Evolutionary conservation across 1,140 invertebrate species (phyloP), one percentile per base, ranked within the genome.

Genomic region (Lasioglossum albipes): DNA sequence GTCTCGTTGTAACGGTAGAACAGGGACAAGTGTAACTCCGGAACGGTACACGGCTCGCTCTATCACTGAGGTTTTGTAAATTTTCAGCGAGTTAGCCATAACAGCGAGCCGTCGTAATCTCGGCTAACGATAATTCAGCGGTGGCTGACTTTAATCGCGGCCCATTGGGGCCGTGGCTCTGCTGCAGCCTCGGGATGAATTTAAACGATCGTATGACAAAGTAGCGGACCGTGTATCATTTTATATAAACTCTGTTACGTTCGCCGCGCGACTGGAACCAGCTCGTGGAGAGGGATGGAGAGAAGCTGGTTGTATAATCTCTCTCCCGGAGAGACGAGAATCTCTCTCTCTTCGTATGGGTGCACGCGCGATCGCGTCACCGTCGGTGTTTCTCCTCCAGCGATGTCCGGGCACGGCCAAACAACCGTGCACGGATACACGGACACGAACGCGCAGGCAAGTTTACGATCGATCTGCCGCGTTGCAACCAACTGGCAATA

Each of bases 401-500:
- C 16, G 13, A 22, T 22, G 10, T 61, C 13, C 31, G 18, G 2
- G 20, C 41, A 49, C 27, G 54, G 57, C 20, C 18, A 22, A 59
- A 10, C 65, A 27, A 16, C 13, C 18, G 20, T 27, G 52, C 71
- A 20, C n/a, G 42, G 65, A 67, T 9, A 45, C 41, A 65, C 65
- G 61, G 73, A 79, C 54, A 70, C 27, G 52, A 49, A 68, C 12
- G 54, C 45, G 52, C 22, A 45, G 57, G 22, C 31, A 77, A 68
- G 82, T 87, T 87, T 86, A 87, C 85, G 85, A 87, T 87, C 85
- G 85, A 87, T 87, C 84, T 86, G 78, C 86, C 85, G 81, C 81
- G 75, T 74, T 49, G 85, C 78, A 69, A 71, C 72, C 81, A 84
- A 87, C 82, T 81, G 85, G 68, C 84, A 86, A 87, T 87, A 87